Base-by-base conservation (phyloP, 2,113 vertebrate genomes). In the Hippolais icterina region DNA sequence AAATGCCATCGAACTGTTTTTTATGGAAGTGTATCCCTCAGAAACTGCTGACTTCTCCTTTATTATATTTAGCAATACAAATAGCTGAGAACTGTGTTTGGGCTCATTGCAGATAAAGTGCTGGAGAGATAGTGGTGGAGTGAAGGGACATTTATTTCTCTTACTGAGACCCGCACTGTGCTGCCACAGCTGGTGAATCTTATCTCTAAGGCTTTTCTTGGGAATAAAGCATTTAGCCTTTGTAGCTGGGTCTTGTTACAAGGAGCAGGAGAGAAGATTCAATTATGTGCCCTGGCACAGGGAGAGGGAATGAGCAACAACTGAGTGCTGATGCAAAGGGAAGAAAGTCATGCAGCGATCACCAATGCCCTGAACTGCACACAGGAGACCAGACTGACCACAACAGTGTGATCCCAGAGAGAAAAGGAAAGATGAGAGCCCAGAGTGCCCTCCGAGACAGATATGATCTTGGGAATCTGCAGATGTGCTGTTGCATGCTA, bases 171-270 rank as follows among this genome's bases (percentile, higher is more conserved):
- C 90, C 1, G 21, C 70, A 29, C 63, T 7, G 61, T 56, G 88
- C 88, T 93, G 94, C 94, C 91, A 95, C 94, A 75, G 81, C 93
- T 70, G 89, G 94, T 57, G 94, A 97, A 96, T 96, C 95, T 97
- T 97, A 97, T 97, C 97, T 97, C 82, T 82, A 17, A 91, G 80
- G 96, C 94, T 95, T 86, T 97, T 96, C 92, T 95, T 52, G 29
- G 90, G 95, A 96, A 97, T 93, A 97, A 97, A 97, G 93, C 89
- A 87, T 96, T 97, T 96, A 97, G 97, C 96, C 88, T 96, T 94
- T 94, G 91, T 90, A 76, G 83, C 91, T 79, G 87, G 93, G 72
- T 86, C 95, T 90, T 87, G 83, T 96, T 96, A 93, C 88, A 80
- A 85, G 90, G 47, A 95, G 63, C 80, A 44, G 29, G 87, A 85